Conservation (phyloP, 1,140 invertebrate genomes). For the Maconellicoccus hirsutus region DNA sequence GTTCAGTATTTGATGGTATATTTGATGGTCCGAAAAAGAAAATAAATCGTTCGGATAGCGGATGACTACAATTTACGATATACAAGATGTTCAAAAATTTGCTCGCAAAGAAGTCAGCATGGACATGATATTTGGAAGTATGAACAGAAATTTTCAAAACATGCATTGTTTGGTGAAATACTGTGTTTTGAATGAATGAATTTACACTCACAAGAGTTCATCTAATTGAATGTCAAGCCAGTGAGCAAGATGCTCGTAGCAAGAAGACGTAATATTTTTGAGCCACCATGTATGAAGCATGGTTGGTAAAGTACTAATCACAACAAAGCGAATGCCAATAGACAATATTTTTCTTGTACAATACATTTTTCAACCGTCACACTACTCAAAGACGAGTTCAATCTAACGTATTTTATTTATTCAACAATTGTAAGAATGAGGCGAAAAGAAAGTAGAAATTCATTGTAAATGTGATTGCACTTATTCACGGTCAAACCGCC, state of each 20-base stretch:
- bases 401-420: not conserved
- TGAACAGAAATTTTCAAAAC: no score
- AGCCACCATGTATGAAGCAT: not conserved
- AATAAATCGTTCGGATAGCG: not conserved
- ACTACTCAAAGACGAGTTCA: not conserved
- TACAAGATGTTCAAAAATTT: not conserved
- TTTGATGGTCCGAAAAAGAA: slow-evolving; percentile 3
- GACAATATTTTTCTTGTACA: not conserved
- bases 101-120: no score
- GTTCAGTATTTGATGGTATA: slow-evolving; percentile 15
- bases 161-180: no score
- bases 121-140: no score
- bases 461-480: not conserved
- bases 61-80: not conserved
- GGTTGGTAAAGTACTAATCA: not conserved
- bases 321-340: not conserved
- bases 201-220: no score
- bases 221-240: no score
- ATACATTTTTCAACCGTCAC: not conserved
- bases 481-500: not conserved
- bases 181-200: no score
- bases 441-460: slow-evolving; percentile 16
- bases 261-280: not conserved
- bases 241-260: no score
- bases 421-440: not conserved